phyloP scores from a whole-genome alignment of 2,888 invertebrate species.

The Calameuta pallipes region DNA sequence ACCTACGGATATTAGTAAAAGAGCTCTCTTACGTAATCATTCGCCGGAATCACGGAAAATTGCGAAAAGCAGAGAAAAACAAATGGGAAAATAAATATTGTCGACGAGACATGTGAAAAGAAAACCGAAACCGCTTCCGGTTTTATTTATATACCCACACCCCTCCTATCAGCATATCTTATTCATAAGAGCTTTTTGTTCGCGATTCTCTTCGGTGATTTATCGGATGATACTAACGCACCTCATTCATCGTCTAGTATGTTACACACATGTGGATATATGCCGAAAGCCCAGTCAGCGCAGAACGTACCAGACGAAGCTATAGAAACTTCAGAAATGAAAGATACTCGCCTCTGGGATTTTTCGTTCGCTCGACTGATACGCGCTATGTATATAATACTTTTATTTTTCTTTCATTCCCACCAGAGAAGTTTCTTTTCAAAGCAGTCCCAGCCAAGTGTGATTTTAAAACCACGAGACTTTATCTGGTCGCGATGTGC shows the following conservation, averaged over 20 bases:
- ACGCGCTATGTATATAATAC: background rate
- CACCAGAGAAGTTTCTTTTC: background rate
- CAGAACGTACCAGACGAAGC: background rate
- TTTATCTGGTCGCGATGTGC: background rate
- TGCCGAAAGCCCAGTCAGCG: background rate
- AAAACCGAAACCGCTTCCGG: background rate
- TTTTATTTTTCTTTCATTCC: background rate
- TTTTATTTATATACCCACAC: slow-evolving; percentile 12
- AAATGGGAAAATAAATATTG: slow-evolving; percentile 19
- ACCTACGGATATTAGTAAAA: background rate
- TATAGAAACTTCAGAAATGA: background rate
- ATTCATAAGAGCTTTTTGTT: slow-evolving; percentile 21
- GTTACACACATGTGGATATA: background rate
- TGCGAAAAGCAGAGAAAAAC: background rate
- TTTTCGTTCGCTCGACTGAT: background rate
- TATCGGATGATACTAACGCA: slow-evolving; percentile 11
- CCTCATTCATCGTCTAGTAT: background rate
- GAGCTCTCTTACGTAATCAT: background rate
- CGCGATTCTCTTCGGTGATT: slow-evolving; percentile 11
- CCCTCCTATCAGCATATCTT: slow-evolving; percentile 20
- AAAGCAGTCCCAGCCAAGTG: background rate
- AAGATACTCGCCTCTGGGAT: background rate
- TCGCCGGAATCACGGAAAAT: background rate
- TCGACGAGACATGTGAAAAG: background rate
- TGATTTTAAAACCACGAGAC: background rate